These are phyloP conservation scores for Crotophaga sulcirostris DNA, from an alignment of 2,113 vertebrate species.

Conservation along the genomic window DNA sequence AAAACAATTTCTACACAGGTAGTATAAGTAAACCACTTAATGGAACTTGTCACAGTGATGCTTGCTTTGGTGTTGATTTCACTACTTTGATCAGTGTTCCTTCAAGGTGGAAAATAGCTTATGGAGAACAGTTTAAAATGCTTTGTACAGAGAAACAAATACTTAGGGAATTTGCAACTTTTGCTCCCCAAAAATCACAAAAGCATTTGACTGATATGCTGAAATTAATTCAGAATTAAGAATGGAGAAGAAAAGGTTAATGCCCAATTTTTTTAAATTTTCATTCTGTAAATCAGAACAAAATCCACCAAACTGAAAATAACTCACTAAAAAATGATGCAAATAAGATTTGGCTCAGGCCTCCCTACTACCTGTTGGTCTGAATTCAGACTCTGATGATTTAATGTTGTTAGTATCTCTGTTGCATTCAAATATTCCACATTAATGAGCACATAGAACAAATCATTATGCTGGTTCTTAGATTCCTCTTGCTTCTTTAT, in stretches of 20 bases:
- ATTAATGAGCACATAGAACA: background rate
- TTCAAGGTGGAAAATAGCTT: background rate
- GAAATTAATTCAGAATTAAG: background rate
- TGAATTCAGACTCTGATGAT: background rate
- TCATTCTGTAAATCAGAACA: background rate
- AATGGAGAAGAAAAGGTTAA: background rate
- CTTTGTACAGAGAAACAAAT: background rate
- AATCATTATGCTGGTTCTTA: background rate
- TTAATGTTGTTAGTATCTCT: background rate
- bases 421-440: background rate
- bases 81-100: background rate
- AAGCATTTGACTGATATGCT: background rate
- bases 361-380: background rate
- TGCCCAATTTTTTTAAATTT: background rate
- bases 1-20: background rate
- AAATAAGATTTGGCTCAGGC: background rate
- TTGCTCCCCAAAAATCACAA: background rate
- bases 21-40: background rate
- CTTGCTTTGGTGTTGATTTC: background rate
- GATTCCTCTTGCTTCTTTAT: background rate
- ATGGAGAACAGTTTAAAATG: background rate
- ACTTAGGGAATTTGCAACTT: background rate
- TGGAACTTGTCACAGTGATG: background rate
- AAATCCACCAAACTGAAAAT: background rate
- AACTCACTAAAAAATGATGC: rapidly evolving